Percentiles rank a stretch among this genome's conserved stretches.
These are phyloP conservation scores for Onchidella celtica DNA, from an alignment of 2,888 invertebrate species.

Conservation along the genomic window DNA sequence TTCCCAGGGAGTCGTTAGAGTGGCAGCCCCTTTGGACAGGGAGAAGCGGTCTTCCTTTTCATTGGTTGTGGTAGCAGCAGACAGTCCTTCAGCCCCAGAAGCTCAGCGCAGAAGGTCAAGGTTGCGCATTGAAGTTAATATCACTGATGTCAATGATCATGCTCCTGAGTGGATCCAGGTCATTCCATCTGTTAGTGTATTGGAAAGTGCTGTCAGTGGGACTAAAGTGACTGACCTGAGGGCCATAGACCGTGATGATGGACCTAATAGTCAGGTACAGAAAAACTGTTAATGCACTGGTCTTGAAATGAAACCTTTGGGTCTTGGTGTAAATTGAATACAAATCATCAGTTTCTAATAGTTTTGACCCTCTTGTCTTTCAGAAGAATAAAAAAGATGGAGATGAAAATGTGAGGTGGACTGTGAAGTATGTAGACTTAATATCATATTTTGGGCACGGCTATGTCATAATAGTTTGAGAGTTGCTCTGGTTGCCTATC, in stretches of 20 bases:
- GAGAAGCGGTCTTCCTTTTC: slow-evolving; percentile 87
- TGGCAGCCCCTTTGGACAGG: slow-evolving; percentile 83
- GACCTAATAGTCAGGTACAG: slow-evolving; percentile 63
- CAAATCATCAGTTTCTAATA: too few species aligned
- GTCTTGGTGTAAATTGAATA: too few species aligned
- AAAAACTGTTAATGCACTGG: slow-evolving; percentile 49
- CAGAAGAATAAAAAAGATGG: slow-evolving; percentile 2
- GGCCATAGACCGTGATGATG: slow-evolving; percentile 66
- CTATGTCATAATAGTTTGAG: too few species aligned
- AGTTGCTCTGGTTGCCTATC: too few species aligned
- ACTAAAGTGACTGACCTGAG: slow-evolving; percentile 59
- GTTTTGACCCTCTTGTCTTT: slow-evolving; percentile 56
- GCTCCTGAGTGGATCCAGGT: slow-evolving; percentile 85
- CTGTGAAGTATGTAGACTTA: too few species aligned
- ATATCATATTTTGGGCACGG: too few species aligned
- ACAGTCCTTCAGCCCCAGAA: slow-evolving; percentile 83
- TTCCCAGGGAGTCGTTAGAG: slow-evolving; percentile 66
- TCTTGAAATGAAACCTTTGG: too few species aligned
- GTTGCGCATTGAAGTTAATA: slow-evolving; percentile 83
- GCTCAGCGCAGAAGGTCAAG: slow-evolving; percentile 61
- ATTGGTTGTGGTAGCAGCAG: slow-evolving; percentile 87
- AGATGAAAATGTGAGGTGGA: too few species aligned
- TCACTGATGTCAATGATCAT: slow-evolving; percentile 95
- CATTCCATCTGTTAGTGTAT: slow-evolving; percentile 71
- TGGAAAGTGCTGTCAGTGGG: slow-evolving; percentile 58